Evolutionary conservation across 2,888 invertebrate genomes (phyloP).

Genomic region (Drosophila anceps): DNA sequence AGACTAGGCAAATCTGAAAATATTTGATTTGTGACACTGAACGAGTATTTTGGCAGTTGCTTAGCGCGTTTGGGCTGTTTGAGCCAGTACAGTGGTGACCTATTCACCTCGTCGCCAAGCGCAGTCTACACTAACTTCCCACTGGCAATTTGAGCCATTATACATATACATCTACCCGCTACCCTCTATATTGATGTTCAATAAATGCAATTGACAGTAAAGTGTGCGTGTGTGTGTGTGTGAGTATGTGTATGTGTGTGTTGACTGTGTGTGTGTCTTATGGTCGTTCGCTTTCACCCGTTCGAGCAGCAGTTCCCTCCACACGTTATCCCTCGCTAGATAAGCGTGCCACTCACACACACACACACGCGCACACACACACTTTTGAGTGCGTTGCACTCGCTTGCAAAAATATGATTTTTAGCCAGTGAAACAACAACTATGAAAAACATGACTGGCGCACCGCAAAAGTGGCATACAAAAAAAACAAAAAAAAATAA

Average conservation of each 20-base stretch:
- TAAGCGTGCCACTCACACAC: conserved; percentile 68
- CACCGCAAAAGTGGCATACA: conserved; percentile 1
- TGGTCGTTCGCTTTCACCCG: conserved; percentile 65
- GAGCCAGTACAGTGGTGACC: conserved; percentile 28
- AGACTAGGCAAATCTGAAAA: neutral
- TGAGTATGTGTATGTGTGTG: neutral
- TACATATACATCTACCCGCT: neutral
- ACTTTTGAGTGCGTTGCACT: conserved; percentile 65
- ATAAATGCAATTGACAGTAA: conserved; percentile 53
- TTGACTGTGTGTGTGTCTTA: conserved; percentile 28
- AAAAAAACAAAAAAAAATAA: neutral
- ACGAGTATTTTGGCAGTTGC: neutral
- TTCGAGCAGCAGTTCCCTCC: conserved; percentile 26
- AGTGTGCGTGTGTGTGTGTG: conserved; percentile 9
- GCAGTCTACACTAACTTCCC: conserved; percentile 2
- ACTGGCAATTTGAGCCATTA: neutral
- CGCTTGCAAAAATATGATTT: conserved; percentile 35
- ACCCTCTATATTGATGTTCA: conserved; percentile 17
- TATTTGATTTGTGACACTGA: neutral
- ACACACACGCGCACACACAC: neutral
- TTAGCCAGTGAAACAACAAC: conserved; percentile 45
- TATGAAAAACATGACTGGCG: conserved; percentile 42
- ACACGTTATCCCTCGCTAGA: conserved; percentile 66
- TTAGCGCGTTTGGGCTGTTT: neutral
- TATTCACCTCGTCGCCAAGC: conserved; percentile 30